phyloP scores from a whole-genome alignment of 1,140 invertebrate genomes.

The Manduca sexta region DNA sequence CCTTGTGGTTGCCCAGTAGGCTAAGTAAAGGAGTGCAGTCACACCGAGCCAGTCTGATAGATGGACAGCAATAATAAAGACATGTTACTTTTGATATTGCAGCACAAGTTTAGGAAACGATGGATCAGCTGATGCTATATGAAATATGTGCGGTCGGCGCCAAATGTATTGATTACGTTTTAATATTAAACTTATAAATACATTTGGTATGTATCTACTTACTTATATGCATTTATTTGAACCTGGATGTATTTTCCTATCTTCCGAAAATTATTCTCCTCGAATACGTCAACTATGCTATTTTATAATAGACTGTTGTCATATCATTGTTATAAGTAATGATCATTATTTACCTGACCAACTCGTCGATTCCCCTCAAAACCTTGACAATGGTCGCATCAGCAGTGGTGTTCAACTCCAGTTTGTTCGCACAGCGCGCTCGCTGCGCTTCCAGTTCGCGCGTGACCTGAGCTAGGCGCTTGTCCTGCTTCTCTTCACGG shows the following conservation, averaged over 20 bases:
- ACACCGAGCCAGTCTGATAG: conserved; percentile 72
- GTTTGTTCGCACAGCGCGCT: conserved; percentile 15
- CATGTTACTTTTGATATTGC: not conserved
- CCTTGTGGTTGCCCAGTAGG: conserved; percentile 74
- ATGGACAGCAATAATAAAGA: conserved; percentile 22
- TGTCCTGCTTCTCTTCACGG: conserved; percentile 37
- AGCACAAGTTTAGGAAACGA: not conserved
- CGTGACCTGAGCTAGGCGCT: conserved; percentile 20
- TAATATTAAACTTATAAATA: no score
- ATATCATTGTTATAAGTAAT: not conserved
- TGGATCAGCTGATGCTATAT: no score
- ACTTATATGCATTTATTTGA: no score
- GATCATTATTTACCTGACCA: conserved; percentile 39
- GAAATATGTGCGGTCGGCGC: no score
- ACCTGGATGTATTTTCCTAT: no score
- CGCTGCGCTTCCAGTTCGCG: conserved; percentile 22
- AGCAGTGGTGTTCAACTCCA: conserved; percentile 30
- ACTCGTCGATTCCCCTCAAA: conserved; percentile 51
- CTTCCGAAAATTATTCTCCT: no score
- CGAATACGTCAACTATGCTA: no score
- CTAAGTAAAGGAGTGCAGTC: conserved; percentile 76
- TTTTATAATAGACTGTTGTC: no score
- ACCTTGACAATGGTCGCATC: conserved; percentile 42
- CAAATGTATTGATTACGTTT: no score
- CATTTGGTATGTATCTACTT: no score